These are phyloP conservation scores for Phorcus lineatus DNA, from an alignment of 2,888 invertebrate species.

Conservation along the genomic window DNA sequence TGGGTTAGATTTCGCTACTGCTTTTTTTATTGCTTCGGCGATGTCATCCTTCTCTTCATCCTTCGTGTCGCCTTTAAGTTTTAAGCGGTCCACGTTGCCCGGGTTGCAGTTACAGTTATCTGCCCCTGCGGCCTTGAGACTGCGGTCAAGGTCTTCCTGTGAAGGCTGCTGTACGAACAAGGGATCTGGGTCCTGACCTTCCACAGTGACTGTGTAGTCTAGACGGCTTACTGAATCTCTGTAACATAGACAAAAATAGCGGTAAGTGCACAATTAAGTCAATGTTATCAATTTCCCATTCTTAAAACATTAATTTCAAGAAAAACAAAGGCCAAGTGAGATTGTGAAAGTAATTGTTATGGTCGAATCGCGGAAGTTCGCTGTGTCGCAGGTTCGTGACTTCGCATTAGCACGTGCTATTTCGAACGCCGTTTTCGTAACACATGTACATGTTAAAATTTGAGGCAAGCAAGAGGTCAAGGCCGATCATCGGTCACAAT, in stretches of 20 bases:
- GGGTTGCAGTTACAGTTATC: constrained; percentile 21
- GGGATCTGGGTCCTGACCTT: neutral
- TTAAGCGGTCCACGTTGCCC: neutral
- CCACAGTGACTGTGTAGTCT: constrained; percentile 19
- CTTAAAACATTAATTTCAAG: too few species aligned
- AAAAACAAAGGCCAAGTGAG: too few species aligned
- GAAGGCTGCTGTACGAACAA: neutral
- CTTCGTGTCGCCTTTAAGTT: neutral
- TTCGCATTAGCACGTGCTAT: too few species aligned
- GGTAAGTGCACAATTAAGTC: too few species aligned
- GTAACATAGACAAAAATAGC: neutral
- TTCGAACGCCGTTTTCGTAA: too few species aligned
- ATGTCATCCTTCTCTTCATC: neutral
- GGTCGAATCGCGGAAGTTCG: too few species aligned
- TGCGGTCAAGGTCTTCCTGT: constrained; percentile 5
- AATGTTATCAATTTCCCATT: too few species aligned
- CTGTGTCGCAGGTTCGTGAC: too few species aligned
- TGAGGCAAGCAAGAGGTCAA: too few species aligned
- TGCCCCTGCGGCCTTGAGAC: neutral
- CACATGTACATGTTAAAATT: too few species aligned
- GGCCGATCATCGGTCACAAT: too few species aligned
- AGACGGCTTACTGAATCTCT: neutral
- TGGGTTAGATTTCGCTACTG: constrained; percentile 15
- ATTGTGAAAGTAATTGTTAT: too few species aligned
- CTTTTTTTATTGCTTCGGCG: neutral